A percentile compares a stretch with the other conserved stretches of the same genome.
These are phyloP conservation scores for Petrolisthes cinctipes DNA, from an alignment of 2,888 invertebrate species.

Conservation along the genomic window DNA sequence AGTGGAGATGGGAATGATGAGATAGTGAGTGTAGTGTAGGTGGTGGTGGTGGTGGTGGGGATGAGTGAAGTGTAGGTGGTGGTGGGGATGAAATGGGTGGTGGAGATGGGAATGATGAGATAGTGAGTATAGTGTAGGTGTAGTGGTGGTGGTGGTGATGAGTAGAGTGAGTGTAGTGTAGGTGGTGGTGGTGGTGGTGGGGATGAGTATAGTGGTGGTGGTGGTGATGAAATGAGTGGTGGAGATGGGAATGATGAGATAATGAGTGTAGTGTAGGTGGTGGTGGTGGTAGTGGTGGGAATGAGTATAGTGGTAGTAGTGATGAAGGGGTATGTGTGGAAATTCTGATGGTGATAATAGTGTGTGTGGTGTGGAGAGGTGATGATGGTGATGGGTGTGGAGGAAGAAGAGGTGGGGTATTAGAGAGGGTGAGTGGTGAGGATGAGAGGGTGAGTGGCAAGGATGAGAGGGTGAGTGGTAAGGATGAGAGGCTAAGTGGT, in stretches of 20 bases:
- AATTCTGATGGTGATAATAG: background rate
- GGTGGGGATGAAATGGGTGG: background rate
- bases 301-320: background rate
- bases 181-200: too few relatives aligned
- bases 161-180: too few relatives aligned
- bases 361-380: background rate
- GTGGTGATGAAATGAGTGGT: background rate
- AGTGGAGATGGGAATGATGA: background rate
- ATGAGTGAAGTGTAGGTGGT: background rate
- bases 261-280: background rate
- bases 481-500: too few relatives aligned
- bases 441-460: background rate
- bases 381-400: background rate
- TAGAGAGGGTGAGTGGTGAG: background rate
- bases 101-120: background rate
- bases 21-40: background rate
- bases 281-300: background rate
- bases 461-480: background rate
- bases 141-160: too few relatives aligned
- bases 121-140: too few relatives aligned
- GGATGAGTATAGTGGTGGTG: background rate
- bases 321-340: background rate
- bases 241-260: background rate
- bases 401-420: background rate
- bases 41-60: background rate